Evolutionary conservation across 92 coral and sea anemone species (phyloP).

Genomic region (Pocillopora grandis): DNA sequence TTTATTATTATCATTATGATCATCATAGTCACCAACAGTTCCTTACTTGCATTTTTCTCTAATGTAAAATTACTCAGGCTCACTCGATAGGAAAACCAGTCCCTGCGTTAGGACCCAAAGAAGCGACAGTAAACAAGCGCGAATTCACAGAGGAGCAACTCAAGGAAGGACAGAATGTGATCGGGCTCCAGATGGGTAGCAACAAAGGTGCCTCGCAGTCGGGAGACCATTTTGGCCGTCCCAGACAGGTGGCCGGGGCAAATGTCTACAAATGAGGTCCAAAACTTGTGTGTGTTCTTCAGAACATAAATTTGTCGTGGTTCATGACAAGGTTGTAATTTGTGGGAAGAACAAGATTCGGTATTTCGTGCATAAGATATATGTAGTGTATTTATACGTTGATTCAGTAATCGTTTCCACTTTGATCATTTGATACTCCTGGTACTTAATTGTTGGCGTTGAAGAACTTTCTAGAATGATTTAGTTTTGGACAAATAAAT

Average conservation of each 20-base stretch:
- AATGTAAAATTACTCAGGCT: constrained; percentile 33
- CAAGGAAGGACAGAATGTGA: constrained; percentile 62
- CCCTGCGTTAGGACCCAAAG: constrained; percentile 80
- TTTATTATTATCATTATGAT: neutral
- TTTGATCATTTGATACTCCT: neutral
- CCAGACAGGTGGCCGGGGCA: constrained; percentile 76
- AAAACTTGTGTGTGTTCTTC: neutral
- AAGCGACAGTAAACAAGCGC: constrained; percentile 71
- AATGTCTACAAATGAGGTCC: constrained; percentile 57
- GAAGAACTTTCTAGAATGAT: neutral
- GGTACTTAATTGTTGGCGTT: neutral
- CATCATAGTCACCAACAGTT: neutral
- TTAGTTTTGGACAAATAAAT: constrained; percentile 33
- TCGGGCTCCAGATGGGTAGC: constrained; percentile 84
- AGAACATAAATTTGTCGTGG: neutral
- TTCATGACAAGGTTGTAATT: neutral
- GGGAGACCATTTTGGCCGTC: constrained; percentile 77
- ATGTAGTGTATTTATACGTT: neutral
- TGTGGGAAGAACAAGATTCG: neutral
- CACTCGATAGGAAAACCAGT: constrained; percentile 34
- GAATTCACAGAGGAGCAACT: constrained; percentile 76
- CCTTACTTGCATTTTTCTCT: neutral
- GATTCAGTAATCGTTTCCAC: neutral
- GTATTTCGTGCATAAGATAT: neutral
- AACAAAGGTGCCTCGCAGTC: constrained; percentile 82